Percentiles rank a stretch among this genome's conserved stretches.
These are phyloP conservation scores for Dendrocopos noguchii DNA, from an alignment of 2,113 vertebrate genomes.

Conservation along the genomic window DNA sequence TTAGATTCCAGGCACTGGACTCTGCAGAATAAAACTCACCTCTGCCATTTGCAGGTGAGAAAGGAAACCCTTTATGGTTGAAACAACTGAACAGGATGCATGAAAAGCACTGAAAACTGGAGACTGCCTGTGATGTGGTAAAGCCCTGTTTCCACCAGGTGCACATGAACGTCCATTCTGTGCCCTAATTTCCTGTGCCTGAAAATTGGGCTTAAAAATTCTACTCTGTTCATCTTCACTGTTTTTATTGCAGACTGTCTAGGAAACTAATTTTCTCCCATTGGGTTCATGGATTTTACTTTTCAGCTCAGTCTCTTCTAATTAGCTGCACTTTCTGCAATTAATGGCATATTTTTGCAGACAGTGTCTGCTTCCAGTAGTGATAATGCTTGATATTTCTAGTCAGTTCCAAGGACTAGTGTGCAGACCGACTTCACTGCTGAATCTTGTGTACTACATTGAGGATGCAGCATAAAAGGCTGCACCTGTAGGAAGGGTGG, in stretches of 20 bases:
- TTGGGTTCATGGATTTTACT: no score
- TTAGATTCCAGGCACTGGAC: neutral
- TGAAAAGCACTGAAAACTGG: neutral
- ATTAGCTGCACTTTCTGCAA: no score
- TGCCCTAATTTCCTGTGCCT: neutral
- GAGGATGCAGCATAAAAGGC: no score
- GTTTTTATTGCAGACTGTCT: neutral
- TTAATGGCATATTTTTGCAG: no score
- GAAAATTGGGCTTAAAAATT: neutral
- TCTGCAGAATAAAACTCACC: neutral
- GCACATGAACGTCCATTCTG: neutral
- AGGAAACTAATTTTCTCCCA: neutral
- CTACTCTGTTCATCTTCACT: neutral
- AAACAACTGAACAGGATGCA: neutral
- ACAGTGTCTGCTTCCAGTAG: no score
- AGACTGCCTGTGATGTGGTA: neutral
- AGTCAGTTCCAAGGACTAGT: no score
- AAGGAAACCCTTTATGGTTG: neutral
- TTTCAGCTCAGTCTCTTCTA: no score
- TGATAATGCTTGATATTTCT: no score
- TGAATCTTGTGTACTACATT: no score
- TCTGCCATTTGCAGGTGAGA: neutral
- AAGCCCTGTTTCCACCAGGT: neutral
- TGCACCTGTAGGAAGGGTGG: no score
- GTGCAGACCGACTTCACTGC: no score